Percentiles rank a stretch among this genome's conserved stretches.
phyloP scores from a whole-genome alignment of 2,113 vertebrate genomes.

The Pitta sordida region DNA sequence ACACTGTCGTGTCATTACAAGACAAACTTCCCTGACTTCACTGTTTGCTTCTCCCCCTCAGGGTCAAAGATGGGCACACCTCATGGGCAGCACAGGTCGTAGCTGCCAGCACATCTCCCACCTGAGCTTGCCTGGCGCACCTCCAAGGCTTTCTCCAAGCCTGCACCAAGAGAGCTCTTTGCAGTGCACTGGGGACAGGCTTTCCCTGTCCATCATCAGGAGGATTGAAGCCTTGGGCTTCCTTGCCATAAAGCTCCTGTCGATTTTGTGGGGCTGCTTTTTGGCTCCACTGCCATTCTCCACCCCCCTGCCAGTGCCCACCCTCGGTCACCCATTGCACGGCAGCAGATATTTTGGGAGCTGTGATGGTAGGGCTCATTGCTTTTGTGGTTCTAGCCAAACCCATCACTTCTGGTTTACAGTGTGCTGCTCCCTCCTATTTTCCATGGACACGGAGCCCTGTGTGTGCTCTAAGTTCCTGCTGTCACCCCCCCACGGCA shows the following conservation, averaged over 20 bases:
- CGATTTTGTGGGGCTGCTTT: neutral
- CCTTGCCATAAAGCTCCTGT: neutral
- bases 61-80: neutral
- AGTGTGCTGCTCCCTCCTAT: neutral
- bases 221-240: neutral
- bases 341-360: neutral
- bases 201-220: neutral
- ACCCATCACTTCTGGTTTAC: neutral
- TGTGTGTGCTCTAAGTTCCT: neutral
- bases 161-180: neutral
- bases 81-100: neutral
- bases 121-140: neutral
- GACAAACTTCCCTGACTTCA: fast-evolving
- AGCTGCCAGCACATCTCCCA: neutral
- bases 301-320: fast-evolving
- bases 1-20: neutral
- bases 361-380: slow-evolving; percentile 17
- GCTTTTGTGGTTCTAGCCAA: neutral
- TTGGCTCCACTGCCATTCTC: neutral
- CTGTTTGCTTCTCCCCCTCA: neutral
- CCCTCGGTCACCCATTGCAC: neutral
- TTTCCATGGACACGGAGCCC: fast-evolving
- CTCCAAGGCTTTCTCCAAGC: neutral
- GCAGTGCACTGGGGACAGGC: neutral
- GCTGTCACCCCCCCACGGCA: neutral